phyloP scores from a whole-genome alignment of 2,888 invertebrate genomes.

The Lamellibrachia satsuma region DNA sequence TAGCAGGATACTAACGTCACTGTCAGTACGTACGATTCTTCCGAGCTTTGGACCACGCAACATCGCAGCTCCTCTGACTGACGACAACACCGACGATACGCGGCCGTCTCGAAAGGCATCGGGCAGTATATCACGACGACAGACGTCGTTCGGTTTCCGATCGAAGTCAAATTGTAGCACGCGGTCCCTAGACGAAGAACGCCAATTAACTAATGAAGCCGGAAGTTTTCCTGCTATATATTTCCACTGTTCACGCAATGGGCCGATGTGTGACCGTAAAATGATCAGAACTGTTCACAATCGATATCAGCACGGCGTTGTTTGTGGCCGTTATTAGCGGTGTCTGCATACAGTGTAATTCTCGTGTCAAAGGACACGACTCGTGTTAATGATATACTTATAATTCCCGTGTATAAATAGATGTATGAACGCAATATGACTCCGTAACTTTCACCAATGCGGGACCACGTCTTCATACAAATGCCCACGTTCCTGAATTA shows the following conservation, averaged over 20 bases:
- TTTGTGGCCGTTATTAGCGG: not conserved
- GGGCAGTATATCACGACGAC: not conserved
- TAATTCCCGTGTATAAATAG: not conserved
- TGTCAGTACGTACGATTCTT: not conserved
- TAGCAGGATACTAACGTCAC: not conserved
- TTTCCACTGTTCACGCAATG: not conserved
- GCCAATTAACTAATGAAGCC: not conserved
- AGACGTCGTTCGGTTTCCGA: not conserved
- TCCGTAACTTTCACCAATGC: not conserved
- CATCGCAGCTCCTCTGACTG: not conserved
- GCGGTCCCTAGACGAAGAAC: not conserved
- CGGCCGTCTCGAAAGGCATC: not conserved
- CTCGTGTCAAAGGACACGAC: not conserved
- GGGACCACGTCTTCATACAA: too few relatives aligned
- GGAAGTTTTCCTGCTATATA: not conserved
- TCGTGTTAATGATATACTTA: not conserved
- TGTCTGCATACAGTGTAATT: not conserved
- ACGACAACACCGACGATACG: not conserved
- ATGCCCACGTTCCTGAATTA: too few relatives aligned
- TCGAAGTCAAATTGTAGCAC: not conserved
- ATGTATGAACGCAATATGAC: too few relatives aligned
- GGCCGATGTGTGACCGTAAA: not conserved
- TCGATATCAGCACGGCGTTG: not conserved
- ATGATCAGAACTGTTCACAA: not conserved
- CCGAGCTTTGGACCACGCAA: not conserved